phyloP scores from a whole-genome alignment of 1,140 invertebrate genomes.

The Drosophila insularis region DNA sequence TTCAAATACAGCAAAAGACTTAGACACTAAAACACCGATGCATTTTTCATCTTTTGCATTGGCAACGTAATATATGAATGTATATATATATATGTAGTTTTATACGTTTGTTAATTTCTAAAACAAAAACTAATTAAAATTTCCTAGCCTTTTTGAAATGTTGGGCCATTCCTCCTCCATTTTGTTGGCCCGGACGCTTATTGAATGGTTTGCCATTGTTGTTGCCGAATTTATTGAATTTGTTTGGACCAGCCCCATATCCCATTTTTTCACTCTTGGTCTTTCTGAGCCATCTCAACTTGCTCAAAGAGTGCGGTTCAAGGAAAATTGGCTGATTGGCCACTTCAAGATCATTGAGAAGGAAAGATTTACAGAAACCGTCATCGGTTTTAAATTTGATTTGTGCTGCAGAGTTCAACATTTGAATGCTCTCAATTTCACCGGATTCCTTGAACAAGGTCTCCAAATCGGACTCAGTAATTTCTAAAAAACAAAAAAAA shows the following conservation, averaged over 20 bases:
- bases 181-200: constrained; percentile 39
- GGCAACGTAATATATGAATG: background rate
- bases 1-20: constrained; percentile 35
- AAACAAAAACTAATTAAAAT: constrained; percentile 28
- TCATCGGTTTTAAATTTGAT: constrained; percentile 56
- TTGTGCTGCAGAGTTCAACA: constrained; percentile 26
- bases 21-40: constrained; percentile 34
- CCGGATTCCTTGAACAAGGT: constrained; percentile 43
- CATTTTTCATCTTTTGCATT: constrained; percentile 30
- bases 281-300: constrained; percentile 26
- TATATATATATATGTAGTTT: constrained; percentile 14
- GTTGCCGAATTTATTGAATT: constrained; percentile 36
- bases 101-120: constrained; percentile 3
- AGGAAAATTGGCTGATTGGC: constrained; percentile 53
- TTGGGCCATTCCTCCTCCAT: constrained; percentile 11
- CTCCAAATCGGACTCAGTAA: constrained; percentile 35
- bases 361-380: constrained; percentile 67
- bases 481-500: constrained; percentile 10
- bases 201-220: constrained; percentile 42
- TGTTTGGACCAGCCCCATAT: background rate
- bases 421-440: constrained; percentile 42
- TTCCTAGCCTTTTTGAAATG: constrained; percentile 41
- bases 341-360: constrained; percentile 48
- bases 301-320: constrained; percentile 60
- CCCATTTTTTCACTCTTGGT: background rate